Evolutionary conservation across 2,797 vertebrate species (phyloP), one percentile per base, ranked within the genome.

Genomic region (Nannoperca australis): DNA sequence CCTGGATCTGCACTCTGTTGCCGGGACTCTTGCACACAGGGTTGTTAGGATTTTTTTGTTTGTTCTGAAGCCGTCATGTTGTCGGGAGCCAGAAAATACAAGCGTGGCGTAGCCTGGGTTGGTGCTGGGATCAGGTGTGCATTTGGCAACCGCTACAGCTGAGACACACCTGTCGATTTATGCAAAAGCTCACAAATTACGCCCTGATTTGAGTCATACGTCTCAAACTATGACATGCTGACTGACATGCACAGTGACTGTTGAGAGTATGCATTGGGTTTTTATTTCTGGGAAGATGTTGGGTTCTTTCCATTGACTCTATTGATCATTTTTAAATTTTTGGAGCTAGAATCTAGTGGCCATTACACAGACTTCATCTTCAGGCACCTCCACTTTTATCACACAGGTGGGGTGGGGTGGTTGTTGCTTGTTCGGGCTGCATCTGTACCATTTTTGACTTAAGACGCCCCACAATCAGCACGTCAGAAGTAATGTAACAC

Each of bases 1-100:
- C 82, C 65, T 72, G 78, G 32, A 60, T 70, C 58, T 68, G 50
- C 55, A 75, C 70, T 12, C 55, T 73, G 72, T 78, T 83, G 62
- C 47, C 11, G 34, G 76, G 73, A 81, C 62, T 50, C 49, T 6
- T 22, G 36, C 68, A 54, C 55, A 7, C 24, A 58, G 58, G 17
- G 2, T 47, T 71, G 49, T 64, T 34, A 18, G 24, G 40, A 50
- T 53, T 53, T 36, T 71, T n/a, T n/a, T n/a, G n/a, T 10, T 49
- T 69, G 15, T n/a, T 79, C 72, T 83, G 76, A 79, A 65, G 64
- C 42, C 69, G 24, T 59, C 38, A 55, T 53, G 15, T 66, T 63
- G 63, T 74, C 14, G n/a, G 62, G 49, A 50, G 50, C 24, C 7
- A 45, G 27, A 15, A 63, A 36, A 47, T 30, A 11, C 50, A 45